These are phyloP conservation scores for Capreolus pygargus DNA, from an alignment of 2,113 vertebrate species.

Conservation along the genomic window DNA sequence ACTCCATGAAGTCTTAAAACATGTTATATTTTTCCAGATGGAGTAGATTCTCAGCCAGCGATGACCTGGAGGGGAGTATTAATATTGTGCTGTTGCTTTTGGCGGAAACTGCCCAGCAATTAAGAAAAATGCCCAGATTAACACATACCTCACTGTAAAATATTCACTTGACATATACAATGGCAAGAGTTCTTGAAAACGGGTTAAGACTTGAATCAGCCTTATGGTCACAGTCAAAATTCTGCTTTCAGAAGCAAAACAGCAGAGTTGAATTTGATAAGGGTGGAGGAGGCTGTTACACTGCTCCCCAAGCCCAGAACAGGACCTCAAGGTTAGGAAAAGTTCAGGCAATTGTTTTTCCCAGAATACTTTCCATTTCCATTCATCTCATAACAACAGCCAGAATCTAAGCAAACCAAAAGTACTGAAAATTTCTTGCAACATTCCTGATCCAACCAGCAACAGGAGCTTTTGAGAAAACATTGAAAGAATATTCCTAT, in stretches of 20 bases:
- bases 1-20: conserved; percentile 60
- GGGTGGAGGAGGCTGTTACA: background rate
- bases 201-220: background rate
- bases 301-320: background rate
- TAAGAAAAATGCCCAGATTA: conserved; percentile 80
- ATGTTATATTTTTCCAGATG: conserved; percentile 81
- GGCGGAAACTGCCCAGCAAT: conserved; percentile 72
- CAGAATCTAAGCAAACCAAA: conserved; percentile 56
- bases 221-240: background rate
- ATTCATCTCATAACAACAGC: conserved; percentile 40
- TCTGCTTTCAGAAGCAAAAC: background rate
- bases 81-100: conserved; percentile 83
- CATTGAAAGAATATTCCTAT: background rate
- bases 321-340: conserved; percentile 9
- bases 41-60: conserved; percentile 77
- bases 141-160: conserved; percentile 83
- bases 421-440: conserved; percentile 13
- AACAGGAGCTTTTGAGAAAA: conserved; percentile 30
- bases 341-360: conserved; percentile 56
- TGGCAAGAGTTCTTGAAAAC: conserved; percentile 26
- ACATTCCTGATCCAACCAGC: conserved; percentile 13
- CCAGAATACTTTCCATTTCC: conserved; percentile 54
- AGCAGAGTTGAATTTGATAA: conserved; percentile 35
- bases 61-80: conserved; percentile 71
- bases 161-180: conserved; percentile 51